Percentiles rank a stretch among this genome's conserved stretches.
These are phyloP conservation scores for Neosilurus hyrtlii DNA, from an alignment of 2,797 vertebrate genomes.

Conservation along the genomic window DNA sequence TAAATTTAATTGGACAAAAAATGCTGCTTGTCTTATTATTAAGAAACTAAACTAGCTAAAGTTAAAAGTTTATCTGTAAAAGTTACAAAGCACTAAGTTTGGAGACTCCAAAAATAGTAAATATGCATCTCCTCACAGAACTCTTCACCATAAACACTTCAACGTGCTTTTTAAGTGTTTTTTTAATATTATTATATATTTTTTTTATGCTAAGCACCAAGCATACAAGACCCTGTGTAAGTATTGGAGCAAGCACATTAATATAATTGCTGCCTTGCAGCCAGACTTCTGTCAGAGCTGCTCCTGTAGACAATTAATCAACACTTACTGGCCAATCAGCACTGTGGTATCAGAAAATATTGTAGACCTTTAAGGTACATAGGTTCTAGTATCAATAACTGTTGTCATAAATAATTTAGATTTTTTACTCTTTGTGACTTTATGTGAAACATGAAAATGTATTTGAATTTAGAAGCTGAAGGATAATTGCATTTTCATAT, in stretches of 20 bases:
- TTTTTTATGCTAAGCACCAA: background rate
- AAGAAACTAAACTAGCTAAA: background rate
- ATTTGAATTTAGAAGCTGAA: background rate
- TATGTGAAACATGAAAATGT: background rate
- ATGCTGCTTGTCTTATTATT: background rate
- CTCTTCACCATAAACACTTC: background rate
- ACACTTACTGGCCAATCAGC: background rate
- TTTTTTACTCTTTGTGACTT: no score
- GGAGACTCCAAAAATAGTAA: background rate
- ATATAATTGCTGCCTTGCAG: background rate
- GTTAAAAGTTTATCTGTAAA: background rate
- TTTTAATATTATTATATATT: no score
- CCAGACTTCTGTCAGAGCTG: background rate
- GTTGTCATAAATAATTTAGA: background rate
- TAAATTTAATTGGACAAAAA: background rate
- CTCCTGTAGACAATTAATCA: background rate
- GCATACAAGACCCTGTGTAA: background rate
- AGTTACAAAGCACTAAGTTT: background rate
- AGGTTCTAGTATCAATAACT: background rate
- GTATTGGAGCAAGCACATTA: background rate
- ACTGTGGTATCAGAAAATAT: background rate
- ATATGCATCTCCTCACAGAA: background rate
- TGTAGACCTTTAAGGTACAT: background rate
- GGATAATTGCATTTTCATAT: background rate
- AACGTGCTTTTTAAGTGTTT: background rate